Base-by-base conservation (phyloP, 2,113 vertebrate genomes). In the Shinisaurus crocodilurus region DNA sequence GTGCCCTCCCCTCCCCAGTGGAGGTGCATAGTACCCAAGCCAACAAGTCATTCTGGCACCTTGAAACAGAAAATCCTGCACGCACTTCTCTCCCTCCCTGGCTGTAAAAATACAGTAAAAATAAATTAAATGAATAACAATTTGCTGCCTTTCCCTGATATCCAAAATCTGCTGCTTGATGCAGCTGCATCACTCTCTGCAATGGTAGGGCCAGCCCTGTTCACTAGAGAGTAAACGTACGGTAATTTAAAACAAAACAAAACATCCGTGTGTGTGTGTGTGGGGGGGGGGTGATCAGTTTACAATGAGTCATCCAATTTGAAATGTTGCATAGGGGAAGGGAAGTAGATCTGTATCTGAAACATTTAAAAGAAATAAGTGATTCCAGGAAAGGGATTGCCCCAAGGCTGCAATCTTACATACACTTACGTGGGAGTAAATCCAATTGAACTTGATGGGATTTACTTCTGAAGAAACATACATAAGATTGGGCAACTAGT, bases 281-380 rank as follows among this genome's bases (percentile, higher is more conserved):
- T 48, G 45, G 32, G 10, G 5, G n/a, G n/a, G n/a, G n/a, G n/a
- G n/a, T n/a, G n/a, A n/a, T n/a, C n/a, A 70, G 45, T 72, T 72
- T 15, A 82, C 57, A 23, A 8, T 37, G 69, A 54, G 8, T 57
- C 5, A 27, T 48, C 23, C 20, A 32, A 74, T 37, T 7, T 54
- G 45, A 48, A 86, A 16, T 57, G 20, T 86, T 18, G 12, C 54
- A 10, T 57, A 15, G 16, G 48, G 0, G 0, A 2, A 65, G 34
- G 43, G 29, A 50, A 7, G 1, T 1, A 50, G 48, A 34, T 54
- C 77, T 3, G 0, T 0, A 34, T 1, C 32, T 91, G 6, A 18
- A 70, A 72, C 37, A 1, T 40, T 88, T 54, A 80, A 45, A 25
- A 25, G 23, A 70, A 7, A 37, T 54, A 65, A 0, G 23, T 54